These are phyloP conservation scores for Arrhamphus sclerolepis DNA, from an alignment of 2,797 vertebrate species.

Conservation along the genomic window DNA sequence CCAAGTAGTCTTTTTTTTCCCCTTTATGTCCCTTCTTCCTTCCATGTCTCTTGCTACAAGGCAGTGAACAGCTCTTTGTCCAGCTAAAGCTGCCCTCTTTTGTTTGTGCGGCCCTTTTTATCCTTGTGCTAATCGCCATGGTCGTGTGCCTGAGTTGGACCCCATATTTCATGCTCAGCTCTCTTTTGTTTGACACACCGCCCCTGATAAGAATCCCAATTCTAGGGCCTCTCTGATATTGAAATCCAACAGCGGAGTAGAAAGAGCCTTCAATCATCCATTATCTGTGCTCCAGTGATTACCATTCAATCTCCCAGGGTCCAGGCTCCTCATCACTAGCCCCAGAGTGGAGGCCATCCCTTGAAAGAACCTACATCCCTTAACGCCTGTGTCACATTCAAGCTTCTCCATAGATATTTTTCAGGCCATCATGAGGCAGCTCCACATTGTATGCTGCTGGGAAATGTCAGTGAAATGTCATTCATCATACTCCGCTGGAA, in stretches of 20 bases:
- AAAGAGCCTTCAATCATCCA: conserved; percentile 85
- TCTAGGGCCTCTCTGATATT: conserved; percentile 85
- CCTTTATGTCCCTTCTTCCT: conserved; percentile 67
- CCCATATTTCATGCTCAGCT: conserved; percentile 82
- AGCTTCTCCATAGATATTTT: conserved; percentile 79
- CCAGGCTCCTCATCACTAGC: conserved; percentile 74
- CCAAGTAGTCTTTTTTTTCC: conserved; percentile 51
- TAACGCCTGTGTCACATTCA: conserved; percentile 72
- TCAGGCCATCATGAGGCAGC: conserved; percentile 64
- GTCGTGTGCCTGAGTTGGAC: conserved; percentile 84
- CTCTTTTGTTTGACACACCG: conserved; percentile 82
- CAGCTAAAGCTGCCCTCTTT: conserved; percentile 74
- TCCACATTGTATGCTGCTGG: conserved; percentile 70
- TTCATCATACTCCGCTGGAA: conserved; percentile 69
- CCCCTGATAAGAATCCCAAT: conserved; percentile 86
- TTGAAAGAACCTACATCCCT: conserved; percentile 76
- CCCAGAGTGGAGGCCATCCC: conserved; percentile 70
- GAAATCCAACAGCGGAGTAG: conserved; percentile 82
- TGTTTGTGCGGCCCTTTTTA: conserved; percentile 79
- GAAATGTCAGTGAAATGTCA: conserved; percentile 89
- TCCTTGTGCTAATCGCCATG: conserved; percentile 80
- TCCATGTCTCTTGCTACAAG: conserved; percentile 73
- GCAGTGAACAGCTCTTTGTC: conserved; percentile 78
- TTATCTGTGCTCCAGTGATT: conserved; percentile 85
- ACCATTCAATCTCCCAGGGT: conserved; percentile 81